Percentiles rank a stretch among this genome's conserved stretches.
Conservation (phyloP, 2,888 invertebrate species). For the Heliothis peltigera region DNA sequence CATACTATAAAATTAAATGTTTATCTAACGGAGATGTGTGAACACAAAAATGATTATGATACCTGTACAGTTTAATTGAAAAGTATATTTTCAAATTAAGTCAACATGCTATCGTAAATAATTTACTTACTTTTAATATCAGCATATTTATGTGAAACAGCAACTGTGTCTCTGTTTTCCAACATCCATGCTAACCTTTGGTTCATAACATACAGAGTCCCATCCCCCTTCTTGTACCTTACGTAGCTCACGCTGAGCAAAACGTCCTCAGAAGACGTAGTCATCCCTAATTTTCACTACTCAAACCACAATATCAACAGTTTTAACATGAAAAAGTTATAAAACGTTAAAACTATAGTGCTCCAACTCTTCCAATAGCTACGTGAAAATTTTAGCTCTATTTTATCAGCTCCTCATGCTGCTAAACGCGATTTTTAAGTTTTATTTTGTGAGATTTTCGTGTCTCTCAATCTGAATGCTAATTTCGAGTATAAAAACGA, state of each 20-base stretch:
- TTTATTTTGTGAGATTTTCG: constrained; percentile 41
- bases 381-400: constrained; percentile 47
- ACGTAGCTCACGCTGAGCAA: constrained; percentile 97
- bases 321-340: constrained; percentile 62
- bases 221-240: constrained; percentile 98
- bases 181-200: constrained; percentile 99
- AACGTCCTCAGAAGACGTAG: constrained; percentile 98
- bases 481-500: constrained; percentile 69
- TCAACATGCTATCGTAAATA: neutral
- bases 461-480: constrained; percentile 49
- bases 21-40: constrained; percentile 8
- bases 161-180: constrained; percentile 97
- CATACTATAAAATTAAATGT: neutral
- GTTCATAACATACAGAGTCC: constrained; percentile 98
- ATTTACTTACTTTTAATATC: constrained; percentile 96
- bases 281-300: constrained; percentile 88
- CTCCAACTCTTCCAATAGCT: constrained; percentile 58
- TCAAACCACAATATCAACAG: constrained; percentile 49
- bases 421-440: constrained; percentile 20
- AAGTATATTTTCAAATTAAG: neutral
- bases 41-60: neutral
- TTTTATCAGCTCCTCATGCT: constrained; percentile 37
- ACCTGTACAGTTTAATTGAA: neutral
- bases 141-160: constrained; percentile 97
- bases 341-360: constrained; percentile 60